Percentiles rank a stretch among this genome's conserved stretches.
These are phyloP conservation scores for Agrotis puta DNA, from an alignment of 2,888 invertebrate genomes.

Conservation along the genomic window DNA sequence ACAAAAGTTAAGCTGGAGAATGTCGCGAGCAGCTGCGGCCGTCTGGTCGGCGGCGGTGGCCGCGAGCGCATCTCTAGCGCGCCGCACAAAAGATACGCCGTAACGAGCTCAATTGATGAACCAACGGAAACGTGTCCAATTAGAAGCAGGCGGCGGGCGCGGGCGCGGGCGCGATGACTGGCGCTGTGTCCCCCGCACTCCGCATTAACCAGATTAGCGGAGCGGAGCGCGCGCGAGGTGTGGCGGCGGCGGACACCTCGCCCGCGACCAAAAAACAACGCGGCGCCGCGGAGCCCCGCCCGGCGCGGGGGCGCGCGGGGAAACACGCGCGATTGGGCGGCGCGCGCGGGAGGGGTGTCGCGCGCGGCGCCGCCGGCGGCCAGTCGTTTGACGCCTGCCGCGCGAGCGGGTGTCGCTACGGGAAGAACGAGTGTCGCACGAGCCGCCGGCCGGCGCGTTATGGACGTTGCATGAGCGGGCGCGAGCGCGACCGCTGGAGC, in stretches of 20 bases:
- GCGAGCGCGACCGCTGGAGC: slow-evolving; percentile 92
- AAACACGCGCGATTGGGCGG: slow-evolving; percentile 86
- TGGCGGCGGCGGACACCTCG: slow-evolving; percentile 88
- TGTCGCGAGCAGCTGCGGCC: slow-evolving; percentile 47
- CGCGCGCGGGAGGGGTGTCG: slow-evolving; percentile 90
- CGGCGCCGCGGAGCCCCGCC: slow-evolving; percentile 83
- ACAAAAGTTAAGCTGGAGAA: slow-evolving; percentile 53
- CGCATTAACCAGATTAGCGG: slow-evolving; percentile 88
- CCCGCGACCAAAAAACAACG: slow-evolving; percentile 89
- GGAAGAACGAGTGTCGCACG: slow-evolving; percentile 79
- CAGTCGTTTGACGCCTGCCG: slow-evolving; percentile 90
- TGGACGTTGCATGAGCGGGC: slow-evolving; percentile 91
- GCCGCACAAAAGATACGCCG: slow-evolving; percentile 85
- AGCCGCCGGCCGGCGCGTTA: slow-evolving; percentile 83
- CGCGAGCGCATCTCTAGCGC: slow-evolving; percentile 70
- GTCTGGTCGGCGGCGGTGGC: slow-evolving; percentile 63
- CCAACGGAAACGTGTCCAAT: slow-evolving; percentile 91
- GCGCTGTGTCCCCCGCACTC: slow-evolving; percentile 76
- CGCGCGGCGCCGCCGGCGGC: slow-evolving; percentile 89
- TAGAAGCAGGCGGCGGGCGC: slow-evolving; percentile 88
- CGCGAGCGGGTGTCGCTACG: slow-evolving; percentile 88
- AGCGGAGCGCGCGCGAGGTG: slow-evolving; percentile 83
- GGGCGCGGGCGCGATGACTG: slow-evolving; percentile 80
- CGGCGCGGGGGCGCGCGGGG: slow-evolving; percentile 81
- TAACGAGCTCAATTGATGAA: slow-evolving; percentile 91